Evolutionary conservation across 2,888 invertebrate species (phyloP).

Genomic region (Gonocerus acuteangulatus): DNA sequence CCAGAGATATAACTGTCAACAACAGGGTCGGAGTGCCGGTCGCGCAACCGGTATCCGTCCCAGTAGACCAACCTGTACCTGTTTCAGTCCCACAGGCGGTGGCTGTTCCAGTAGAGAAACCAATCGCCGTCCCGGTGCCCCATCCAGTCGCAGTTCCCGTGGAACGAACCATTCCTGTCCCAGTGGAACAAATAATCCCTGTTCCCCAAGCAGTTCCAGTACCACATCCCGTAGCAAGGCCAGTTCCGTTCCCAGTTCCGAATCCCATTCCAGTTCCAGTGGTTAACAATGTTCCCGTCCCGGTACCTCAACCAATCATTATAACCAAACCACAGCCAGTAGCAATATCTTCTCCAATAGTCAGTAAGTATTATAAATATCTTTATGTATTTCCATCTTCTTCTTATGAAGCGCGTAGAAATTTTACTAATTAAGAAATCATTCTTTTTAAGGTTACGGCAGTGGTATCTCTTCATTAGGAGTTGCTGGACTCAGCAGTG

Average conservation of each 20-base stretch:
- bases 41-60: slow-evolving; percentile 39
- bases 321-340: slow-evolving; percentile 44
- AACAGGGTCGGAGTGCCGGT: slow-evolving; percentile 36
- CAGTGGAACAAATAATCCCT: slow-evolving; percentile 49
- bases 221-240: slow-evolving; percentile 44
- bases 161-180: slow-evolving; percentile 47
- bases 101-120: slow-evolving; percentile 38
- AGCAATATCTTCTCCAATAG: slow-evolving; percentile 41
- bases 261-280: slow-evolving; percentile 41
- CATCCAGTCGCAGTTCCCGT: slow-evolving; percentile 45
- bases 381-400: no score
- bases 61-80: slow-evolving; percentile 39
- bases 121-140: slow-evolving; percentile 37
- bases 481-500: no score
- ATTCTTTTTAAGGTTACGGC: no score
- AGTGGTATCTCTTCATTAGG: no score
- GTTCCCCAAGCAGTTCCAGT: slow-evolving; percentile 47
- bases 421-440: no score
- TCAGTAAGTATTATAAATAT: no score
- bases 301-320: slow-evolving; percentile 50
- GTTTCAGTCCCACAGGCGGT: slow-evolving; percentile 37
- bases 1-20: slow-evolving; percentile 30
- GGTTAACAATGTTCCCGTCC: slow-evolving; percentile 43
- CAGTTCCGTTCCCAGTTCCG: slow-evolving; percentile 49
- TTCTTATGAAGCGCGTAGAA: no score